Conservation (phyloP, 1,140 invertebrate species). For the Lucilia sericata region DNA sequence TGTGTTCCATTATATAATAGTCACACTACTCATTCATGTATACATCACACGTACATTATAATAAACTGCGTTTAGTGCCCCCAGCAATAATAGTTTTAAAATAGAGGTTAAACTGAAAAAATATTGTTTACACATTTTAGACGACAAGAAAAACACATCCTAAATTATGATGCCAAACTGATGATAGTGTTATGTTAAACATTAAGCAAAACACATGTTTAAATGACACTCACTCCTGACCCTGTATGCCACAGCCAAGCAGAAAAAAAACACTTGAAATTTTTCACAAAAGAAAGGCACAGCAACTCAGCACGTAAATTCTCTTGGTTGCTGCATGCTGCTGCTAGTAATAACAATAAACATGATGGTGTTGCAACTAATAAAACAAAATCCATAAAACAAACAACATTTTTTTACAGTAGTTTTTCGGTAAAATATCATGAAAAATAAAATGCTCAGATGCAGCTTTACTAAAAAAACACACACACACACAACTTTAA, state of each 20-base stretch:
- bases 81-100: no score
- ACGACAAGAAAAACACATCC: no score
- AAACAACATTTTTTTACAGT: background rate
- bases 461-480: background rate
- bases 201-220: constrained; percentile 10
- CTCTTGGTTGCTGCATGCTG: background rate
- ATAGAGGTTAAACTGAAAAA: no score
- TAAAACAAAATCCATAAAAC: constrained; percentile 12
- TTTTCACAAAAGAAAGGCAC: background rate
- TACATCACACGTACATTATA: no score
- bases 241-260: background rate
- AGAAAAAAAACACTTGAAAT: background rate
- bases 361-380: background rate
- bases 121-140: no score
- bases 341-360: background rate
- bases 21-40: no score
- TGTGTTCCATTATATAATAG: no score
- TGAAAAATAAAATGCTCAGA: background rate
- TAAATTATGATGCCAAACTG: background rate
- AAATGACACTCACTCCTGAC: constrained; percentile 11
- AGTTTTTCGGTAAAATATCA: background rate
- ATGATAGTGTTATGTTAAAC: constrained; percentile 18
- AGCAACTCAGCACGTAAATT: constrained; percentile 18
- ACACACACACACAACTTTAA: no score
- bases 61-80: no score